Conservation (phyloP, 2,113 vertebrate species). For the Danio rerio region GRCz12tu NC_133176.1:5813001-5813500, state of each 20-base stretch:
- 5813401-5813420: background rate
- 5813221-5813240: slow-evolving; percentile 19
- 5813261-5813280: background rate
- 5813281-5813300: slow-evolving; percentile 13
- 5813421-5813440: background rate
- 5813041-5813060: background rate
- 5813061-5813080: background rate
- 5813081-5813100: slow-evolving; percentile 18
- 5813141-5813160: slow-evolving; percentile 14
- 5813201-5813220: slow-evolving; percentile 24
- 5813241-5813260: background rate
- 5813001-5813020: background rate
- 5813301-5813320: background rate
- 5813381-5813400: background rate
- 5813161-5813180: slow-evolving; percentile 48
- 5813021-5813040: background rate
- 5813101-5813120: background rate
- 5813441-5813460: background rate
- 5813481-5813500: background rate
- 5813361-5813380: background rate
- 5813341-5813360: background rate
- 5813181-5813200: slow-evolving; percentile 24
- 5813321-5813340: background rate
- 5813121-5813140: background rate
- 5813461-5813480: background rate